Base-by-base conservation (phyloP, 2,113 vertebrate genomes). In the Rattus rattus region DNA sequence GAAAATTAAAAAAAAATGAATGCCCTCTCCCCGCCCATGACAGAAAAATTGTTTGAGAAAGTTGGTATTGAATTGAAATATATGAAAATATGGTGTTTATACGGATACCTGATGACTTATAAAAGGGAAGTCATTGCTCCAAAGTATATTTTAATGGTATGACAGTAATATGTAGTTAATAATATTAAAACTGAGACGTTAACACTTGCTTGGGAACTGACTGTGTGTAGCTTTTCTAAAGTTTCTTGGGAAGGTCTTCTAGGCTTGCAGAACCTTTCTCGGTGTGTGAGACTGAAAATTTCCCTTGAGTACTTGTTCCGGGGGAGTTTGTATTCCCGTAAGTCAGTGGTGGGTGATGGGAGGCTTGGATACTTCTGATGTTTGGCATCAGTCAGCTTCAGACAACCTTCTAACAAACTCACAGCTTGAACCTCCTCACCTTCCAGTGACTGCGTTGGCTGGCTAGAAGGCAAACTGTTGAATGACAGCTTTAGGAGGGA, bases 371-470 rank as follows among this genome's bases (percentile, higher is more conserved):
- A 49, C 36, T 94, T 95, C 90, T 90, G 47, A 43, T 43, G 43
- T 2, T 92, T 97, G 52, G 17, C 12, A 30, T 95, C 94, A 56
- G 63, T 95, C 33, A 65, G 17, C 49, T 75, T 97, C 80, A 94
- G 56, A 83, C 54, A 77, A 43, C 28, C 54, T 92, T 26, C 75
- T 61, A 92, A 92, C 56, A 80, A 96, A 16, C 92, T 96, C 96
- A 93, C 83, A 97, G 69, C 75, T 96, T 98, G 91, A 90, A 95
- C 28, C 94, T 98, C 67, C 86, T 98, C 69, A 92, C 81, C 54
- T 96, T 67, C 63, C 75, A 61, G 26, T 91, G 43, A 65, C 65
- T 90, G 65, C 94, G 79, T 77, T 97, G 96, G 30, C 77, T 97
- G 56, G 54, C 22, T 93, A 16, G 92, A 96, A 97, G 97, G 39